These are phyloP conservation scores for Athalia rosae DNA, from an alignment of 2,888 invertebrate species.

Conservation along the genomic window DNA sequence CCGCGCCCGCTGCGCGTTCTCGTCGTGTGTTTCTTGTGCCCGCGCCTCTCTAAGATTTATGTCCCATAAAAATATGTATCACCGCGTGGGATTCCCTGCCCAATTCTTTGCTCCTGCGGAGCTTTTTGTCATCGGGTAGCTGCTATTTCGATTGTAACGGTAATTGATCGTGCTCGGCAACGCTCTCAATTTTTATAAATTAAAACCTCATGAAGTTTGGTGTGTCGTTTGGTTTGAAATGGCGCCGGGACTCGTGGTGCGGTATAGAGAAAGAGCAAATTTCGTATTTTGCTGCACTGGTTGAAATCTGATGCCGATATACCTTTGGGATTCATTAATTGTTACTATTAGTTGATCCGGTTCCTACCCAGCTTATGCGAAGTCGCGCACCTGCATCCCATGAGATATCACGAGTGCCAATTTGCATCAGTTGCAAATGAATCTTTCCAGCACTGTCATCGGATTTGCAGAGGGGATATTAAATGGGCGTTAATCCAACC, in stretches of 20 bases:
- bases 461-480: constrained; percentile 52
- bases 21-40: constrained; percentile 43
- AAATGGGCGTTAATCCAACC: constrained; percentile 48
- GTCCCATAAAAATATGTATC: constrained; percentile 47
- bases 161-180: constrained; percentile 29
- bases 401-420: constrained; percentile 17
- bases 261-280: not conserved
- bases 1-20: constrained; percentile 48
- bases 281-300: too few relatives aligned
- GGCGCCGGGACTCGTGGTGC: not conserved
- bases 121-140: constrained; percentile 22
- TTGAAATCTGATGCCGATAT: too few relatives aligned
- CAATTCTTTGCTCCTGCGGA: constrained; percentile 15
- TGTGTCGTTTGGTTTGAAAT: not conserved
- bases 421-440: constrained; percentile 55
- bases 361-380: too few relatives aligned
- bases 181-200: not conserved
- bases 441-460: constrained; percentile 52
- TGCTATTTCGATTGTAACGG: constrained; percentile 19
- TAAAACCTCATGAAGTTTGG: constrained; percentile 17
- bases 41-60: constrained; percentile 41
- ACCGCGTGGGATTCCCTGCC: constrained; percentile 29
- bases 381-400: too few relatives aligned
- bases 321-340: too few relatives aligned
- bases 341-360: too few relatives aligned